Conservation (phyloP, 2,888 invertebrate genomes). For the Ptychoptera albimana region DNA sequence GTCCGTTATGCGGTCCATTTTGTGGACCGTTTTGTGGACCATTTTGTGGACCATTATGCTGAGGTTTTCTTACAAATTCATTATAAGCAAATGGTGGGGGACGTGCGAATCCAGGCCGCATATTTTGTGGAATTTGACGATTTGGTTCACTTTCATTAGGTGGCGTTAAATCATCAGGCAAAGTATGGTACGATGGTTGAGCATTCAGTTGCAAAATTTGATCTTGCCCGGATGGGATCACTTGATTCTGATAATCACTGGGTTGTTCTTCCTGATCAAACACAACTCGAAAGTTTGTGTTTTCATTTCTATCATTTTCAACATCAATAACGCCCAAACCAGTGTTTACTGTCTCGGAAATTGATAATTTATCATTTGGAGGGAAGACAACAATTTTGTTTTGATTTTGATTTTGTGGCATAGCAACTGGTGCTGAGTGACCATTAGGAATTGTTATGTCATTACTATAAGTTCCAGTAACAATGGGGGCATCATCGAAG, state of each 20-base stretch:
- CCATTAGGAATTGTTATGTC: slow-evolving; percentile 12
- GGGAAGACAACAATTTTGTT: slow-evolving; percentile 25
- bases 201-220: slow-evolving; percentile 26
- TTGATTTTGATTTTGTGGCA: slow-evolving; percentile 7
- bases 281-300: not conserved
- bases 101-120: slow-evolving; percentile 6
- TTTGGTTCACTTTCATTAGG: slow-evolving; percentile 16
- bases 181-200: slow-evolving; percentile 30
- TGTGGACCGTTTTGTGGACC: no score
- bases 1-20: no score
- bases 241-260: not conserved
- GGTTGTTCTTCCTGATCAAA: slow-evolving; percentile 1
- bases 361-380: slow-evolving; percentile 10
- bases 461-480: slow-evolving; percentile 7
- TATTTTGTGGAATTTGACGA: slow-evolving; percentile 11
- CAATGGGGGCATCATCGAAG: slow-evolving; percentile 11
- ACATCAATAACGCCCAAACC: not conserved
- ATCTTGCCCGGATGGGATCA: slow-evolving; percentile 11
- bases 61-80: slow-evolving; percentile 14
- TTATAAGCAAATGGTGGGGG: slow-evolving; percentile 8
- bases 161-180: slow-evolving; percentile 32
- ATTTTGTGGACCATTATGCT: no score
- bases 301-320: not conserved
- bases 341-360: slow-evolving; percentile 1
- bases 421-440: slow-evolving; percentile 25